These are phyloP conservation scores for Aramus guarauna DNA, from an alignment of 2,113 vertebrate genomes.

Conservation along the genomic window DNA sequence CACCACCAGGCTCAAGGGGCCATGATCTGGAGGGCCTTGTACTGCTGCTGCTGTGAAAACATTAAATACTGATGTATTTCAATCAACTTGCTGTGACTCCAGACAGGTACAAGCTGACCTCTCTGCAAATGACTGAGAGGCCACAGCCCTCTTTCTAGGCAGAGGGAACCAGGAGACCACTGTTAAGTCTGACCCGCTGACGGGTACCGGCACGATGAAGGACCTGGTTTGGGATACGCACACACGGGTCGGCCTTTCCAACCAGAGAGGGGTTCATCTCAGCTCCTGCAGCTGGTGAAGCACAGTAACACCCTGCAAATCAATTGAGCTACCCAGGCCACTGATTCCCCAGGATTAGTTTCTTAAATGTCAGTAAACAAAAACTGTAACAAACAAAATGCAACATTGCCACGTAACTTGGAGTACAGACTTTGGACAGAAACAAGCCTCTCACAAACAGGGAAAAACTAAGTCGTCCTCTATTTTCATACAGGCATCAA, in stretches of 20 bases:
- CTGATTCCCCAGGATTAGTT: background rate
- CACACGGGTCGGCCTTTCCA: too few relatives aligned
- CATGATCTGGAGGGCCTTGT: accelerated
- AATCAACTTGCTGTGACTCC: background rate
- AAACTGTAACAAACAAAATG: background rate
- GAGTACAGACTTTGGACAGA: background rate
- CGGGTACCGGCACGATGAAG: accelerated
- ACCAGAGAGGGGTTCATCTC: background rate
- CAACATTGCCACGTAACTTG: accelerated
- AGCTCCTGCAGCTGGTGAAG: background rate
- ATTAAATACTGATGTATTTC: background rate
- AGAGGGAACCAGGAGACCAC: background rate
- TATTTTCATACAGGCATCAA: background rate
- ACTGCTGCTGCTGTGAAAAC: too few relatives aligned
- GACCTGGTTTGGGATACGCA: background rate
- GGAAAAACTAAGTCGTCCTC: too few relatives aligned
- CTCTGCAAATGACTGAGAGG: background rate
- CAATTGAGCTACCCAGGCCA: background rate
- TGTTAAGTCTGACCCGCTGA: too few relatives aligned
- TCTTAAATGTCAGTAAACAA: background rate
- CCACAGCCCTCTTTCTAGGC: too few relatives aligned
- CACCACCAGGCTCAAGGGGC: background rate
- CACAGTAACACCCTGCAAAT: background rate
- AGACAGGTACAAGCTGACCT: background rate
- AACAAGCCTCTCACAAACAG: background rate